Evolutionary conservation across 2,113 vertebrate species (phyloP).

Genomic region (Pelecanus crispus): DNA sequence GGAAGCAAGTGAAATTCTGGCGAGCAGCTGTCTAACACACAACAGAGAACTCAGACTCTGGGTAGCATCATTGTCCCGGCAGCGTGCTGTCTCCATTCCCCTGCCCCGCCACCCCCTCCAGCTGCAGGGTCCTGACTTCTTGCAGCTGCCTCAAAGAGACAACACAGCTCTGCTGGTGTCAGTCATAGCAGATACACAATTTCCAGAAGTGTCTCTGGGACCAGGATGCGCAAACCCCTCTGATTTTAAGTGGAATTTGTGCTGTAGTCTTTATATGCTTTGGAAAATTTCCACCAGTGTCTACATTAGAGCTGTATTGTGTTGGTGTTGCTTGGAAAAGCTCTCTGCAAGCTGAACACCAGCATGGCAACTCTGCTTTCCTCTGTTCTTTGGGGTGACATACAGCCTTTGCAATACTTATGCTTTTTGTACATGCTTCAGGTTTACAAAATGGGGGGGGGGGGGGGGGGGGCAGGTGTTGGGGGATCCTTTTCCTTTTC

Average conservation of each 20-base stretch:
- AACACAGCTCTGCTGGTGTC: neutral
- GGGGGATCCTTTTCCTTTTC: neutral
- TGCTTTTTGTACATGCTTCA: neutral
- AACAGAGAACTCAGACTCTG: fast-evolving
- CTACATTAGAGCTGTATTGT: neutral
- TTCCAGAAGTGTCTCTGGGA: neutral
- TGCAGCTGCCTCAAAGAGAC: neutral
- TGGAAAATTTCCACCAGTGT: neutral
- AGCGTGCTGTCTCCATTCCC: fast-evolving
- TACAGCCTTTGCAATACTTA: neutral
- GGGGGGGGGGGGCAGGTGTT: too few species aligned
- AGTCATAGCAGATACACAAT: neutral
- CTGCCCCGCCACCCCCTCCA: neutral
- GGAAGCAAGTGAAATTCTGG: neutral
- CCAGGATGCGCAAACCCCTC: neutral
- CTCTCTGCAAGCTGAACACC: neutral
- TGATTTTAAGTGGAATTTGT: neutral
- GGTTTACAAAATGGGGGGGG: fast-evolving
- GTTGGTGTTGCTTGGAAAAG: neutral
- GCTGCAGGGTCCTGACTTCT: neutral
- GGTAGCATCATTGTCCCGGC: neutral
- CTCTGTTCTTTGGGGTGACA: neutral
- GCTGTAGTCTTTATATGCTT: neutral
- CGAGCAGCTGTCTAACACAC: neutral
- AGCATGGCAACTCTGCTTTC: neutral